These are phyloP conservation scores for Brachyhypopomus gauderio DNA, from an alignment of 2,113 vertebrate species.

Conservation along the genomic window DNA sequence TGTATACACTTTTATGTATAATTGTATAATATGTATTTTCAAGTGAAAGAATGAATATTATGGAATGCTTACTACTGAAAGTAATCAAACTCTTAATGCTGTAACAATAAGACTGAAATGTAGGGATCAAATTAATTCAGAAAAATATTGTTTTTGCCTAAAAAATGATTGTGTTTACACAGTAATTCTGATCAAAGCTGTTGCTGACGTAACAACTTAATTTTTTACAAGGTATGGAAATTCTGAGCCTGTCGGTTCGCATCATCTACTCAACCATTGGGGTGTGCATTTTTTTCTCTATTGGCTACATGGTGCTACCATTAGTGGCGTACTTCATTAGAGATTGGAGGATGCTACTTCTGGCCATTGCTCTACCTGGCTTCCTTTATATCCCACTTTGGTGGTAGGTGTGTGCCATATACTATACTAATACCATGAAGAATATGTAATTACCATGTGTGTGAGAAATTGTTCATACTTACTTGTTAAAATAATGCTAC, in stretches of 20 bases:
- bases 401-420: conserved; percentile 83
- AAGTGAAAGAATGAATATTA: background rate
- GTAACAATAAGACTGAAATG: too few relatives aligned
- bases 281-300: conserved; percentile 80
- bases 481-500: background rate
- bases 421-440: background rate
- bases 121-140: too few relatives aligned
- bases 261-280: conserved; percentile 85
- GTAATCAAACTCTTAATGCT: too few relatives aligned
- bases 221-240: conserved; percentile 82
- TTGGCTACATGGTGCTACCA: conserved; percentile 89
- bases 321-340: conserved; percentile 83
- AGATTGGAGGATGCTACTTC: conserved; percentile 84
- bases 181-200: background rate
- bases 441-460: background rate
- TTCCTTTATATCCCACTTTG: conserved; percentile 79
- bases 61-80: too few relatives aligned
- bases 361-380: conserved; percentile 75
- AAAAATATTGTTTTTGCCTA: too few relatives aligned
- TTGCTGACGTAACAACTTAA: background rate
- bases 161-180: too few relatives aligned
- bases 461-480: background rate
- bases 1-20: background rate
- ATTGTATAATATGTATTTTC: too few relatives aligned
- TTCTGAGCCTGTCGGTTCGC: conserved; percentile 79